Evolutionary conservation across 1,140 invertebrate species (phyloP).

Genomic region (Brachionus plicatilis): DNA sequence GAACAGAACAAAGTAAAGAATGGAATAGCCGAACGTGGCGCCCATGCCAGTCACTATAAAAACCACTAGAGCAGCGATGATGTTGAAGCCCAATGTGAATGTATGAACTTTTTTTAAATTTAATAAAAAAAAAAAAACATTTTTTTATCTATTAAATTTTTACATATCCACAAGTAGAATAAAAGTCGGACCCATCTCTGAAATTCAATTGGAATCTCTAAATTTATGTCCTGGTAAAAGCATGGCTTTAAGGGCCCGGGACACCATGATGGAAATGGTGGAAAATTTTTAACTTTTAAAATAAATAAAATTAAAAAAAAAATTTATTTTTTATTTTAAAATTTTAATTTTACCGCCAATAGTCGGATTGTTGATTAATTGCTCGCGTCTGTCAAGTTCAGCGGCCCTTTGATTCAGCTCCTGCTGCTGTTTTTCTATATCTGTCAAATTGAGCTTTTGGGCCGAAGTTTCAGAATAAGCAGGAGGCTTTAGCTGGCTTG

Average conservation of each 20-base stretch:
- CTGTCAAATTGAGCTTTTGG: not conserved
- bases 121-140: too few relatives aligned
- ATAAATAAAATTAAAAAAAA: not conserved
- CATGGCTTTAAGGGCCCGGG: conserved; percentile 74
- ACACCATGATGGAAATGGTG: conserved; percentile 84
- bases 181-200: conserved; percentile 86
- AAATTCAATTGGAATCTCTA: conserved; percentile 97
- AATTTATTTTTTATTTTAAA: not conserved
- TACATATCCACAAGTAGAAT: conserved; percentile 95
- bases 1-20: conserved; percentile 83
- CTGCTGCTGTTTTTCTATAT: conserved; percentile 27
- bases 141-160: too few relatives aligned
- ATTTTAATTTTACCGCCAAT: conserved; percentile 60
- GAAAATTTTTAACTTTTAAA: conserved; percentile 84
- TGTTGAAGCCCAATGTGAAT: conserved; percentile 42
- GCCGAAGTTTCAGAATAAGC: not conserved
- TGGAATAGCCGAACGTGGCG: conserved; percentile 77
- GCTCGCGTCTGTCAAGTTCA: conserved; percentile 78
- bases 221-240: conserved; percentile 98
- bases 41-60: conserved; percentile 48
- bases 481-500: not conserved
- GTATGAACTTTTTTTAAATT: conserved; percentile 39
- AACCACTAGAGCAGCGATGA: conserved; percentile 44
- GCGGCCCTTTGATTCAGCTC: conserved; percentile 77
- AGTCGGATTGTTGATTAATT: conserved; percentile 71